Evolutionary conservation across 2,888 invertebrate genomes (phyloP).

Genomic region (Melieria picta): DNA sequence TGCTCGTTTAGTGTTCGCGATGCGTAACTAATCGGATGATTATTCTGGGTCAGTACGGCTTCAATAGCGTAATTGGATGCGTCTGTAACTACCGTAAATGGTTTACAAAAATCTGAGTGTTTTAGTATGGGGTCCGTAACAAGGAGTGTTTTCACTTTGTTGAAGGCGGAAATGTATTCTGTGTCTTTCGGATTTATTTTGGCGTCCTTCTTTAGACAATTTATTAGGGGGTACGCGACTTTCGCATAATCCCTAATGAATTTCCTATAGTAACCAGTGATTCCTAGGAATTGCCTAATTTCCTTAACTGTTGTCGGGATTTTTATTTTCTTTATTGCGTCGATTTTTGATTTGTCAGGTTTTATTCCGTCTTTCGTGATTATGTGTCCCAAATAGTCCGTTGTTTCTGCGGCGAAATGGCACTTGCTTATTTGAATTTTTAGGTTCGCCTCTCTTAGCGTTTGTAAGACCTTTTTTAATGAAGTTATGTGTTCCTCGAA

Average conservation of each 20-base stretch:
- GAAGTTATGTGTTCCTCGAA: constrained; percentile 20
- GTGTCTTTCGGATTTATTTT: constrained; percentile 5
- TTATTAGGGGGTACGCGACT: background rate
- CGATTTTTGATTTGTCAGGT: background rate
- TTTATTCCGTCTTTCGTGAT: background rate
- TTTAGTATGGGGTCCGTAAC: background rate
- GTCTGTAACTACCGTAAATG: constrained; percentile 1
- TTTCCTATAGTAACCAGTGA: constrained; percentile 7
- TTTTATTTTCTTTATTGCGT: constrained; percentile 3
- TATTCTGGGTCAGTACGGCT: constrained; percentile 33
- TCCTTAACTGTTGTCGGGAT: constrained; percentile 11
- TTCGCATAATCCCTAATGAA: constrained; percentile 12
- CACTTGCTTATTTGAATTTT: constrained; percentile 4
- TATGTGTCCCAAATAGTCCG: background rate
- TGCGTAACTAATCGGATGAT: constrained; percentile 39
- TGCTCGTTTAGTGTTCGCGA: constrained; percentile 41
- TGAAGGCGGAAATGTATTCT: constrained; percentile 3
- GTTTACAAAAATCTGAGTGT: background rate
- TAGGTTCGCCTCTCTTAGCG: background rate
- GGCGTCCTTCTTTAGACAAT: too few species aligned
- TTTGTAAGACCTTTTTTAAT: background rate
- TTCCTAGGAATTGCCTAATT: constrained; percentile 3
- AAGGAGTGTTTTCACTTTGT: background rate
- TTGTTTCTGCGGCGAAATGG: background rate
- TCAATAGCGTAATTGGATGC: constrained; percentile 14